Base-by-base conservation (phyloP, 2,797 vertebrate species). In the Pangasius macronema region DNA sequence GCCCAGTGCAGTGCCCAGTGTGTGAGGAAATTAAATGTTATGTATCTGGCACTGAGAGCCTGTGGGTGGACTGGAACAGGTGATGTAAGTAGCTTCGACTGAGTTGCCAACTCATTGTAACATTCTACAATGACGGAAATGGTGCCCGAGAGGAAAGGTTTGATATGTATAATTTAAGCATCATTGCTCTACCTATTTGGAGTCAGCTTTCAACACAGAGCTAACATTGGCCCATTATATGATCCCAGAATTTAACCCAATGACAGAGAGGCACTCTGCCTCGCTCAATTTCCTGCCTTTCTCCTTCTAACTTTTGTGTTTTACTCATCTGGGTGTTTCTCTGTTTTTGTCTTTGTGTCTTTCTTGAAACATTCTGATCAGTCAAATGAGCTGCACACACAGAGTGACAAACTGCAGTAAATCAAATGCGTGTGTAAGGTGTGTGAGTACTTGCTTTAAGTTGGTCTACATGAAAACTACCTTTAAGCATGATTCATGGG, bases 21-120 rank as follows among this genome's bases (percentile, higher is more conserved):
- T 82, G 36, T 61, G 30, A 46, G 39, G 79, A 63, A 63, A 63
- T 82, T 42, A n/a, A 82, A 63, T 46, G 79, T 36, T 39, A 16
- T 33, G 14, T 55, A 55, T 77, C 20, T 53, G 49, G 27, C 73
- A 49, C 42, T 3, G 33, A 81, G 33, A 2, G 57, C 2, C 42
- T 49, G 80, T 65, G 80, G 57, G 55, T 61, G 79, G 79, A 81
- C 36, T 61, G 79, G 30, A 81, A 63, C 79, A 81, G 39, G 57
- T 82, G 80, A 82, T 80, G 77, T 24, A 39, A 53, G 49, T 51
- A 30, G 51, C 39, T 80, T 57, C 3, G 9, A 3, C 16, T 6
- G 53, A 55, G 76, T 22, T 79, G 20, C 53, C 16, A 39, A 80
- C 77, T 39, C 49, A 7, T 20, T 59, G 77, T 80, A 80, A 80